Percentiles rank a stretch among this genome's conserved stretches.
Evolutionary conservation across 2,797 vertebrate species (phyloP).

Genomic region (Scolopax rusticola): DNA sequence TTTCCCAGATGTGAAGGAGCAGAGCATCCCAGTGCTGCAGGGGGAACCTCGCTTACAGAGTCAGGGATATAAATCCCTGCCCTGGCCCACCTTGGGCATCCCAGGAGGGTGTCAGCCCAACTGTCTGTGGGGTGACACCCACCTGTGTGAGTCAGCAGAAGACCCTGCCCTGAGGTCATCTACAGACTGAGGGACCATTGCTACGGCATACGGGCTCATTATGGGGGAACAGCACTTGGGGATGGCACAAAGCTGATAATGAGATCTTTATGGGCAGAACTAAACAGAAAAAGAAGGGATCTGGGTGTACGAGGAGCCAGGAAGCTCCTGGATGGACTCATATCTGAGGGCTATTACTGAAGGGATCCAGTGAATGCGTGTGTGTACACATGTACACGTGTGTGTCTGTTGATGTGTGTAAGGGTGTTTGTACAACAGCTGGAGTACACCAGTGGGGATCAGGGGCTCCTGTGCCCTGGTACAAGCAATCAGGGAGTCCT

Average conservation of each 20-base stretch:
- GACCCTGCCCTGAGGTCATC: neutral
- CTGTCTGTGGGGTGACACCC: neutral
- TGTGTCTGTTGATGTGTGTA: too few species aligned
- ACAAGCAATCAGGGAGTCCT: neutral
- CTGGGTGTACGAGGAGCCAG: neutral
- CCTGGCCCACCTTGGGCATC: fast-evolving
- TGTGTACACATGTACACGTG: fast-evolving
- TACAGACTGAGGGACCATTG: neutral
- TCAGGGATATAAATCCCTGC: neutral
- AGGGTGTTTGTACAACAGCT: neutral
- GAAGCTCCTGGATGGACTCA: neutral
- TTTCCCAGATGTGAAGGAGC: neutral
- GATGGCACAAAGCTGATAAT: neutral
- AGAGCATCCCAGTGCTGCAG: fast-evolving
- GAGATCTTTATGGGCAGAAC: neutral
- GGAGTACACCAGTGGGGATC: fast-evolving
- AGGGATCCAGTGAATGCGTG: neutral
- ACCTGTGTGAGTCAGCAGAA: neutral
- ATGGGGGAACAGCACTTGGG: neutral
- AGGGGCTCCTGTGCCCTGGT: neutral
- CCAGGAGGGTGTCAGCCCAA: neutral
- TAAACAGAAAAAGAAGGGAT: neutral
- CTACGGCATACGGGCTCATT: neutral
- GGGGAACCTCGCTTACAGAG: fast-evolving
- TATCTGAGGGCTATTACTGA: neutral